These are phyloP conservation scores for Drosophila suboccidentalis DNA, from an alignment of 2,888 invertebrate species.

Conservation along the genomic window DNA sequence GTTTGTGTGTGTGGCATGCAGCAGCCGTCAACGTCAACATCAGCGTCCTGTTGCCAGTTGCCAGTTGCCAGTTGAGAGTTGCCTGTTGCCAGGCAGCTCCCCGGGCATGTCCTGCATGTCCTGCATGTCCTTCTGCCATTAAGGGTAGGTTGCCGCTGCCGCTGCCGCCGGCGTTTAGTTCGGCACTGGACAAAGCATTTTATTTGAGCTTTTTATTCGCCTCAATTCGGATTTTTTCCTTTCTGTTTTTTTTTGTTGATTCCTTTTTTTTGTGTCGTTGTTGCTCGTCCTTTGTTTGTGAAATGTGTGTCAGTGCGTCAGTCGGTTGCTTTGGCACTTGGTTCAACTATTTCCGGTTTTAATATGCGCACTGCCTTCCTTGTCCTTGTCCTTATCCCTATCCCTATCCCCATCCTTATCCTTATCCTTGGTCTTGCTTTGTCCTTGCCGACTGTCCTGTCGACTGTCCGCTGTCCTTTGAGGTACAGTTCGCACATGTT, in stretches of 20 bases:
- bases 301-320: conserved; percentile 81
- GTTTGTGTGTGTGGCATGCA: conserved; percentile 39
- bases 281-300: conserved; percentile 71
- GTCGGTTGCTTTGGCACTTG: conserved; percentile 80
- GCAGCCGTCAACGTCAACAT: conserved; percentile 64
- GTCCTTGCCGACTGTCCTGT: conserved; percentile 46
- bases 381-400: conserved; percentile 1
- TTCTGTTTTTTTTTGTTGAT: conserved; percentile 17
- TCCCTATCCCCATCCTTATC: neutral
- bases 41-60: conserved; percentile 24
- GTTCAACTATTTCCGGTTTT: conserved; percentile 81
- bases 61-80: conserved; percentile 22
- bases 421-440: conserved; percentile 35
- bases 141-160: conserved; percentile 69
- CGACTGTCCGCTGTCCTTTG: conserved; percentile 23
- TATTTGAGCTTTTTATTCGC: conserved; percentile 80
- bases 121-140: conserved; percentile 58
- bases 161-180: conserved; percentile 73
- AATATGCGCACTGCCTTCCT: conserved; percentile 73
- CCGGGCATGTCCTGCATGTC: conserved; percentile 72
- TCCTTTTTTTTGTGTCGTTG: conserved; percentile 49
- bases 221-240: conserved; percentile 57
- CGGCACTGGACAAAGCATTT: conserved; percentile 78
- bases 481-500: conserved; percentile 76
- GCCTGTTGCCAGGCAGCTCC: conserved; percentile 71